Percentiles rank a stretch among this genome's conserved stretches.
phyloP scores from a whole-genome alignment of 2,888 invertebrate genomes.

The Drosophila monieri region DNA sequence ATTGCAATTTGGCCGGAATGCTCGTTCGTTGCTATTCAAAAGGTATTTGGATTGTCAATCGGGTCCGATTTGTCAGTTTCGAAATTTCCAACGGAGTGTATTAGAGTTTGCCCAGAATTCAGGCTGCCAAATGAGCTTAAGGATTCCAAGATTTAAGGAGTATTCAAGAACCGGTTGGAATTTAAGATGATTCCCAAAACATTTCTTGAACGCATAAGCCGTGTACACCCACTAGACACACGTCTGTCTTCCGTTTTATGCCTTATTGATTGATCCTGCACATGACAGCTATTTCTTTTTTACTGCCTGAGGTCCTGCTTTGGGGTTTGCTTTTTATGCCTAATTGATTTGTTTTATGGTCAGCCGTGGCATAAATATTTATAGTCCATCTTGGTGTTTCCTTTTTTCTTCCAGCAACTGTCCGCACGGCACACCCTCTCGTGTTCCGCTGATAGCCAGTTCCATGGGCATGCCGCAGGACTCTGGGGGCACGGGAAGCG shows the following conservation, averaged over 20 bases:
- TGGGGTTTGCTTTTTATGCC: constrained; percentile 39
- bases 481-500: constrained; percentile 62
- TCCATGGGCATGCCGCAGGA: constrained; percentile 53
- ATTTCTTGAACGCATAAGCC: too few relatives aligned
- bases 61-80: constrained; percentile 9
- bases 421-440: constrained; percentile 90
- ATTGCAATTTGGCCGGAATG: constrained; percentile 42
- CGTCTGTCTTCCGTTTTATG: constrained; percentile 50
- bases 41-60: constrained; percentile 39
- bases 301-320: constrained; percentile 28
- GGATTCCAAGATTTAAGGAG: neutral
- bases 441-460: constrained; percentile 89
- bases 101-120: neutral
- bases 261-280: constrained; percentile 61
- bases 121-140: neutral
- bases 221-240: too few relatives aligned
- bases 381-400: constrained; percentile 42
- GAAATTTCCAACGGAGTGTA: neutral
- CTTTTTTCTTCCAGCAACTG: constrained; percentile 73
- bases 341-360: constrained; percentile 69
- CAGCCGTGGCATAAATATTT: constrained; percentile 62
- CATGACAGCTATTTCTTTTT: constrained; percentile 26
- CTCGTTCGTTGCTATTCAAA: constrained; percentile 23
- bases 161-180: neutral
- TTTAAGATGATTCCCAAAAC: too few relatives aligned